Conservation (phyloP, 2,113 vertebrate species). For the Microtus ochrogaster region DNA sequence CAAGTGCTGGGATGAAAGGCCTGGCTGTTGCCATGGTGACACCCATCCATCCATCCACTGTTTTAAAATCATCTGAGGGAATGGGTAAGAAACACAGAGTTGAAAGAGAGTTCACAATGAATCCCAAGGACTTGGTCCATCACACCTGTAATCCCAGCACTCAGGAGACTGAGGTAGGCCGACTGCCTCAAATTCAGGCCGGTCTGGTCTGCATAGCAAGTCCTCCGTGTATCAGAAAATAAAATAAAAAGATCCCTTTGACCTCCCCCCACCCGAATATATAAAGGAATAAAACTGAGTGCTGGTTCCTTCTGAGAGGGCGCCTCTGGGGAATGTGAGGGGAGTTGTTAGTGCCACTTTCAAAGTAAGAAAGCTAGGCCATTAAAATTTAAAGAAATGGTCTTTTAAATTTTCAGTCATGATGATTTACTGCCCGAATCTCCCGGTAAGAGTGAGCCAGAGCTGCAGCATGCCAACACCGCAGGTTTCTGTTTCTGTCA, state of each 20-base stretch:
- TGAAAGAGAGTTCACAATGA: neutral
- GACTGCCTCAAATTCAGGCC: neutral
- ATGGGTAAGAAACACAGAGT: neutral
- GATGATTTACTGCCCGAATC: conserved; percentile 62
- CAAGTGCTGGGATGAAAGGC: neutral
- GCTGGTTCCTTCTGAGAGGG: neutral
- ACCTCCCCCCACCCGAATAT: neutral
- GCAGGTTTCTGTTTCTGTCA: conserved; percentile 62
- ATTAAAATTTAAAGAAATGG: conserved; percentile 56
- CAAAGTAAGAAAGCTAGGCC: conserved; percentile 44
- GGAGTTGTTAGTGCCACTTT: neutral
- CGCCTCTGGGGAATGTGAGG: neutral
- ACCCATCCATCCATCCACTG: no score
- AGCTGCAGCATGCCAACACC: conserved; percentile 22
- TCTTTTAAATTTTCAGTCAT: conserved; percentile 48
- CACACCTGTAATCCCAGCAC: neutral
- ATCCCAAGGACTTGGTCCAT: neutral
- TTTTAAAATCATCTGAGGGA: conserved; percentile 14
- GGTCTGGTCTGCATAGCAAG: neutral
- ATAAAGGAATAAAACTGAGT: conserved; percentile 8
- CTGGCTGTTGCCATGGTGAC: neutral
- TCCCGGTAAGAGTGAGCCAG: neutral
- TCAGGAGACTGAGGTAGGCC: neutral
- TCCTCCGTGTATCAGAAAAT: neutral
- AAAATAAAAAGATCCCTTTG: neutral